phyloP scores from a whole-genome alignment of 2,797 vertebrate genomes.

The Poeciliopsis gracilis region DNA sequence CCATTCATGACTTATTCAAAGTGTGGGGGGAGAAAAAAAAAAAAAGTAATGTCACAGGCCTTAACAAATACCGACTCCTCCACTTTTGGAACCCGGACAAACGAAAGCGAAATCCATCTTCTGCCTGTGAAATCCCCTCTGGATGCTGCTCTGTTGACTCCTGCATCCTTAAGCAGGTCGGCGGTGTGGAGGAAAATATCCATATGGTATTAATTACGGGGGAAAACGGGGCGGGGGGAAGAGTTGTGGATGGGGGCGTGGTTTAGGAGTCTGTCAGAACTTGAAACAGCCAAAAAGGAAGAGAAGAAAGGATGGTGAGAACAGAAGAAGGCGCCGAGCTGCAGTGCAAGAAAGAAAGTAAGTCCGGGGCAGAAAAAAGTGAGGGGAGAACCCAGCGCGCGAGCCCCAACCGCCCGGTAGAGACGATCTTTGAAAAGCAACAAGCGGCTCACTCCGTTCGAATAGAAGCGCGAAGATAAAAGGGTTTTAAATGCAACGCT shows the following conservation, averaged over 20 bases:
- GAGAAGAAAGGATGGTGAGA: slow-evolving; percentile 28
- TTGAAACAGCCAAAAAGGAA: not conserved
- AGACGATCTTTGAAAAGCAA: not conserved
- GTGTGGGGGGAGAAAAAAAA: not conserved
- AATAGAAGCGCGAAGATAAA: not conserved
- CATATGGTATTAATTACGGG: slow-evolving; percentile 59
- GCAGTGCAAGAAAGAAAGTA: not conserved
- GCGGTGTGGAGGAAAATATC: slow-evolving; percentile 4
- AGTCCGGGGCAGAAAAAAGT: not conserved
- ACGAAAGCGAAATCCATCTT: not conserved
- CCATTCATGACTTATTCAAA: not conserved
- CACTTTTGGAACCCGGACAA: not conserved
- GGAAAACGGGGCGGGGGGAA: slow-evolving; percentile 16
- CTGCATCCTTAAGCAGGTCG: not conserved
- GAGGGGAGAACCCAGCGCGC: slow-evolving; percentile 4
- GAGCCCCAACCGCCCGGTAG: slow-evolving; percentile 15
- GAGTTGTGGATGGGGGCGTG: slow-evolving; percentile 38
- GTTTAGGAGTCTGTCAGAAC: slow-evolving; percentile 35
- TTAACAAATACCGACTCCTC: not conserved
- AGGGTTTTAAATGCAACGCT: slow-evolving; percentile 79
- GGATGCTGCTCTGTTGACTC: not conserved
- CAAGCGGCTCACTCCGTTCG: not conserved
- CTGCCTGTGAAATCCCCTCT: not conserved
- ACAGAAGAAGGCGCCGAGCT: slow-evolving; percentile 14
- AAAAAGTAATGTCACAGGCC: not conserved